phyloP scores from a whole-genome alignment of 2,888 invertebrate genomes.

The Corbicula japonica region DNA sequence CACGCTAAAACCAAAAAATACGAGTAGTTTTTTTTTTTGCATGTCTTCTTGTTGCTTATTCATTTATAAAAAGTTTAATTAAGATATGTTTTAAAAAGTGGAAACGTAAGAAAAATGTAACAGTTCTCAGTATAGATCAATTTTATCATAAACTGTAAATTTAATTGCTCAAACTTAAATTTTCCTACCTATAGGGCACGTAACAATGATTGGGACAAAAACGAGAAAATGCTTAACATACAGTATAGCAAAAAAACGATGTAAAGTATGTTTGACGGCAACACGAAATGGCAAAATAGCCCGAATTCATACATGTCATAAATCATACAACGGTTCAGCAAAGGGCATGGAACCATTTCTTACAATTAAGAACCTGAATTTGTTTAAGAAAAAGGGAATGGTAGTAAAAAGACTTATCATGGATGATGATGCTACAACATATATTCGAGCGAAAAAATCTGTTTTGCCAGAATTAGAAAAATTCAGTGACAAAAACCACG shows the following conservation, averaged over 20 bases:
- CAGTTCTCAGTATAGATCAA: no score
- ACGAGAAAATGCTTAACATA: background rate
- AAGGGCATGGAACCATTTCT: slow-evolving; percentile 3
- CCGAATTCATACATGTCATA: background rate
- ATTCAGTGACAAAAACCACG: background rate
- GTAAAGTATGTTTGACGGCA: background rate
- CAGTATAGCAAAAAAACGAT: background rate
- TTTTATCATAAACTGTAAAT: no score
- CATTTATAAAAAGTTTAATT: no score
- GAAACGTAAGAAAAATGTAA: no score
- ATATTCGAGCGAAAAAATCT: background rate
- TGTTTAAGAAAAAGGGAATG: background rate
- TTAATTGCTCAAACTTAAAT: no score
- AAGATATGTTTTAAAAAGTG: no score
- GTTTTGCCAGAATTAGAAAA: background rate
- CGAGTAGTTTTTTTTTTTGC: no score
- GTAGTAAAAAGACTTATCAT: background rate
- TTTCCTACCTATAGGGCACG: no score
- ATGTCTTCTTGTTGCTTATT: no score
- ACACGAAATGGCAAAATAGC: background rate
- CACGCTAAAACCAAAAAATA: no score
- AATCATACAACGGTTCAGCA: background rate
- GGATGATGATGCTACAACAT: slow-evolving; percentile 2
- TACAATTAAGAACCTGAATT: background rate
- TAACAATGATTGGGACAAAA: background rate